Evolutionary conservation across 2,797 vertebrate genomes (phyloP), one percentile per base, ranked within the genome.

Genomic region (Lateolabrax maculatus): DNA sequence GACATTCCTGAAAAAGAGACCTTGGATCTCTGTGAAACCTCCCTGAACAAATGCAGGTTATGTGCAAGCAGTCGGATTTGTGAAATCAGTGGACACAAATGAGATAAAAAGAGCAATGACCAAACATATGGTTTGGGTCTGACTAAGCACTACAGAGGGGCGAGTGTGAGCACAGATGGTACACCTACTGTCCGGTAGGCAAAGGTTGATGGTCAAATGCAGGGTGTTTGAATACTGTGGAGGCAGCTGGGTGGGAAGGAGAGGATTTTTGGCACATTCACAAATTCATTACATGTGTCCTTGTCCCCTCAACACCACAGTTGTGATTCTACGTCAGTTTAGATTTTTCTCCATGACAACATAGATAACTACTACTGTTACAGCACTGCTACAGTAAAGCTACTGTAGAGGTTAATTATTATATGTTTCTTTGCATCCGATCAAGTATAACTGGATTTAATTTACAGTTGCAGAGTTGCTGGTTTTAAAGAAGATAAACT

Each of bases 111-210:
- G 66, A 60, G 56, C 48, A 63, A 36, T 67, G 80, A 63, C 53
- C 55, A 76, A 64, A 52, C 86, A 86, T 76, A 79, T 83, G 79
- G 73, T 67, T 63, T 53, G 60, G 70, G 64, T 80, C 72, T 86
- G 75, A 84, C 64, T 84, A 63, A 85, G 80, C 68, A 43, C 70
- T 73, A 49, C 78, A 90, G 84, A 86, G 73, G 84, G 79, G 56
- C 4, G 31, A 34, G 31, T 74, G 25, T 46, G 34, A 23, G 69
- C 73, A 79, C 87, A 86, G 90, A 91, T 91, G 89, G 87, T 46
- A 34, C 43, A 71, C 23, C 72, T 57, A 80, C 83, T 77, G 80
- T 70, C 78, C 82, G 83, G 75, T 74, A 77, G 52, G 79, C 67
- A 77, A 82, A 80, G 53, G 74, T 56, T 84, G 71, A 49, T 7